phyloP scores from a whole-genome alignment of 2,797 vertebrate genomes.

The Microchirus variegatus region DNA sequence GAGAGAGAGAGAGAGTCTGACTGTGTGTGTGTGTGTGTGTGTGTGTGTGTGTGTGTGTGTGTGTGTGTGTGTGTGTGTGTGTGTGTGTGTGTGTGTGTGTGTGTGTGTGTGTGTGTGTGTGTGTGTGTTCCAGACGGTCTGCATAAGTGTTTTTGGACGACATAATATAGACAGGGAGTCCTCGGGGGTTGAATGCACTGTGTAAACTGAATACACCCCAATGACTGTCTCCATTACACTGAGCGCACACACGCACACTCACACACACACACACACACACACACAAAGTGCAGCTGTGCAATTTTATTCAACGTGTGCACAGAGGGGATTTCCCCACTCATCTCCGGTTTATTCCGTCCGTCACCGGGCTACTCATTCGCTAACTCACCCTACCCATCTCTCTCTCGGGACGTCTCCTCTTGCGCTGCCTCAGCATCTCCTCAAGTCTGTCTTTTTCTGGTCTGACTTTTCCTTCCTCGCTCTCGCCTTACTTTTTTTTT shows the following conservation, averaged over 20 bases:
- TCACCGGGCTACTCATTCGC: slow-evolving; percentile 69
- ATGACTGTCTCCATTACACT: slow-evolving; percentile 67
- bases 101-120: slow-evolving; percentile 7
- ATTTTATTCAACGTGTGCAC: slow-evolving; percentile 77
- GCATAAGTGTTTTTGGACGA: slow-evolving; percentile 72
- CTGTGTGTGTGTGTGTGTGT: slow-evolving; percentile 7
- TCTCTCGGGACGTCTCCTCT: slow-evolving; percentile 69
- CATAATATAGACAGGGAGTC: slow-evolving; percentile 71
- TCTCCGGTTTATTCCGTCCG: slow-evolving; percentile 74
- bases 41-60: slow-evolving; percentile 14
- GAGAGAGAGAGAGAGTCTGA: too few species aligned
- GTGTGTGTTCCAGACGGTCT: slow-evolving; percentile 53
- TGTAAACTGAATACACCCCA: slow-evolving; percentile 68
- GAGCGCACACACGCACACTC: slow-evolving; percentile 9
- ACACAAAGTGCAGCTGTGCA: slow-evolving; percentile 71
- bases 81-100: slow-evolving; percentile 9
- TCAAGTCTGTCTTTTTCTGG: slow-evolving; percentile 65
- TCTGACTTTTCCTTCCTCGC: slow-evolving; percentile 35
- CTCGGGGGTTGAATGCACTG: slow-evolving; percentile 61
- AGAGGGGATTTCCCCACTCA: slow-evolving; percentile 80
- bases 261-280: slow-evolving; percentile 18
- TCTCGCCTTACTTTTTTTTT: too few species aligned
- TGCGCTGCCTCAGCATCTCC: slow-evolving; percentile 68
- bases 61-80: slow-evolving; percentile 19
- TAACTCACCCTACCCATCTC: slow-evolving; percentile 63